Evolutionary conservation across 2,797 vertebrate species (phyloP).

Genomic region (Odontamblyopus lacepedii): DNA sequence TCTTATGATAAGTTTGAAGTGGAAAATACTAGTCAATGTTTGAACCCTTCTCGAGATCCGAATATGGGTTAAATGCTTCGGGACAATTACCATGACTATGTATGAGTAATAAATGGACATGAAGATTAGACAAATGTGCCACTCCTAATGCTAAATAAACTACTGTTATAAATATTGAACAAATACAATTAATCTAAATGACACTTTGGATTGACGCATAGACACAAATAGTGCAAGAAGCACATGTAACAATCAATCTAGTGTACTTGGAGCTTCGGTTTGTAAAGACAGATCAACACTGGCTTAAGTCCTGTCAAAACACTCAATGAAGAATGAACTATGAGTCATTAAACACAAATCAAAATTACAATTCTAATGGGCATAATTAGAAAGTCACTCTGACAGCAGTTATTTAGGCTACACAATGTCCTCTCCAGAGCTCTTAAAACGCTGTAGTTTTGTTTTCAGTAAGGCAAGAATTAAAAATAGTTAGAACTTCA

Average conservation of each 20-base stretch:
- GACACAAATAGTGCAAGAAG: background rate
- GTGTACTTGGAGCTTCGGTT: background rate
- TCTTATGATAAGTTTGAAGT: too few species aligned
- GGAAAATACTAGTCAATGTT: too few species aligned
- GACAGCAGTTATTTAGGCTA: background rate
- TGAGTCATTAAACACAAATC: background rate
- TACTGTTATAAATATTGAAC: background rate
- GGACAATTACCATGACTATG: too few species aligned
- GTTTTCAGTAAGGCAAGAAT: slow-evolving; percentile 15
- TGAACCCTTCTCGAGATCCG: too few species aligned
- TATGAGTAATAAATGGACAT: background rate
- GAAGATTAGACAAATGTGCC: background rate
- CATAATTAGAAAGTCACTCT: background rate
- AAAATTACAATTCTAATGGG: background rate
- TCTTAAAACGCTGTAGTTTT: background rate
- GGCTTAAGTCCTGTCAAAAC: background rate
- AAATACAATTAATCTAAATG: slow-evolving; percentile 1
- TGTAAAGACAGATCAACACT: background rate
- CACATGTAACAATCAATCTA: background rate
- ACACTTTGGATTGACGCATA: background rate
- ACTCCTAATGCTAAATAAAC: background rate
- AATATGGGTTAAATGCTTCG: too few species aligned
- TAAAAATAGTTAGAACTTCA: too few species aligned
- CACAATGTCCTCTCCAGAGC: background rate
- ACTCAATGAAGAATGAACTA: background rate